A percentile compares a stretch with the other conserved stretches of the same genome.
phyloP scores from a whole-genome alignment of 1,140 invertebrate genomes.

The Triops longicaudatus region DNA sequence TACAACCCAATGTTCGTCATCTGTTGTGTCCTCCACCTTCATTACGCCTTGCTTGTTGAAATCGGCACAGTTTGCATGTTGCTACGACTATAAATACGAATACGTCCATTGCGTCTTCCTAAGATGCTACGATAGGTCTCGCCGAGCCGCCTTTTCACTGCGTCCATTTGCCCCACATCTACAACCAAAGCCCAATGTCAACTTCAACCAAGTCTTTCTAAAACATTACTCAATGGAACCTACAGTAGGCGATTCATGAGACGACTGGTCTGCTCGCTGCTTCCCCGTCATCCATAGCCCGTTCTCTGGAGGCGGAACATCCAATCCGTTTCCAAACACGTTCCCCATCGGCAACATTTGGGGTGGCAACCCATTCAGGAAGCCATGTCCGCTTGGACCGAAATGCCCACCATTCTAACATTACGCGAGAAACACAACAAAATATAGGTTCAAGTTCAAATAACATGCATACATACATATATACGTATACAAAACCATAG shows the following conservation, averaged over 20 bases:
- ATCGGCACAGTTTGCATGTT: not conserved
- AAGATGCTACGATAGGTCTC: not conserved
- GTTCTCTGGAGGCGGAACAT: not conserved
- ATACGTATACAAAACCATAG: too few species aligned
- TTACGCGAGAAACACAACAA: not conserved
- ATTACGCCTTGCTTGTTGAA: not conserved
- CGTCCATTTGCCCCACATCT: constrained; percentile 1
- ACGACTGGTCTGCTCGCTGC: not conserved
- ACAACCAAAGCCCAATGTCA: not conserved
- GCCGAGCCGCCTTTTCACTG: not conserved
- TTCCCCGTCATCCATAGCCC: not conserved
- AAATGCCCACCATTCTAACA: constrained; percentile 3
- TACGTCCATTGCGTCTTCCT: not conserved
- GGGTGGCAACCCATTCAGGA: not conserved
- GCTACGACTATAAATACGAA: constrained; percentile 5
- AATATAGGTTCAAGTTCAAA: not conserved
- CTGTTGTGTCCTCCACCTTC: not conserved
- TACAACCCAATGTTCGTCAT: not conserved
- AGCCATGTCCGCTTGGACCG: not conserved
- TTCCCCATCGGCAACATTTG: not conserved
- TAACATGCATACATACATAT: not conserved
- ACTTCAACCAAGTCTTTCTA: not conserved
- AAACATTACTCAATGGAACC: not conserved
- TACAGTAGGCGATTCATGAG: constrained; percentile 10
- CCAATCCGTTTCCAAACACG: not conserved